Evolutionary conservation across 92 coral and sea anemone species (phyloP).

Genomic region (Palythoa heliodiscus): DNA sequence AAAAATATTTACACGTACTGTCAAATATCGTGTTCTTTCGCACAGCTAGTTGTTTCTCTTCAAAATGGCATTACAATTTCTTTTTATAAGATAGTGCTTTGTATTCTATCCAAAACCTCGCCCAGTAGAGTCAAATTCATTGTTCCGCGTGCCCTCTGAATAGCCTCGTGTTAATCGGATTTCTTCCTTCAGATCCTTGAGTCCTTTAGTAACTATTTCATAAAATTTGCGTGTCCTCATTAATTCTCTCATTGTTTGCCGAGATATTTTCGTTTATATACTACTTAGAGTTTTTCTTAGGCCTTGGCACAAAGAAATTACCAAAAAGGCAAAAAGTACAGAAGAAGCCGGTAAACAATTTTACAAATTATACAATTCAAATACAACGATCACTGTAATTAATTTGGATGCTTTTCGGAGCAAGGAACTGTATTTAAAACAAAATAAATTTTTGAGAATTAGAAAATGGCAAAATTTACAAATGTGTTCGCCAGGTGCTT

Average conservation of each 20-base stretch:
- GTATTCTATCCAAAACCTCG: neutral
- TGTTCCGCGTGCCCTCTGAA: neutral
- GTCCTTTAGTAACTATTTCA: neutral
- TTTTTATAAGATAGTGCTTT: no score
- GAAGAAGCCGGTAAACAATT: no score
- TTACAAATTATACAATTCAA: no score
- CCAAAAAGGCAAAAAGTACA: no score
- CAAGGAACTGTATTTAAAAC: no score
- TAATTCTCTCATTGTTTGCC: neutral
- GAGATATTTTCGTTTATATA: no score
- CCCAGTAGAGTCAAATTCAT: neutral
- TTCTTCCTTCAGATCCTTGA: neutral
- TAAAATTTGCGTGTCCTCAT: neutral
- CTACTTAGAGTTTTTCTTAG: no score
- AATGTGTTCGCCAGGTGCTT: neutral
- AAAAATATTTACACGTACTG: slow-evolving; percentile 5
- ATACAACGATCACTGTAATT: no score
- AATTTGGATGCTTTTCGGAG: no score
- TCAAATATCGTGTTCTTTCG: neutral
- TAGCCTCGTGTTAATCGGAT: slow-evolving; percentile 13
- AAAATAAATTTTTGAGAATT: no score
- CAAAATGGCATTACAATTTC: neutral
- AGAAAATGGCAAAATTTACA: neutral
- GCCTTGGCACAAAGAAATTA: no score
- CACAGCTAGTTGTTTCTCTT: neutral